These are phyloP conservation scores for Ophraella communa DNA, from an alignment of 2,888 invertebrate genomes.

Conservation along the genomic window DNA sequence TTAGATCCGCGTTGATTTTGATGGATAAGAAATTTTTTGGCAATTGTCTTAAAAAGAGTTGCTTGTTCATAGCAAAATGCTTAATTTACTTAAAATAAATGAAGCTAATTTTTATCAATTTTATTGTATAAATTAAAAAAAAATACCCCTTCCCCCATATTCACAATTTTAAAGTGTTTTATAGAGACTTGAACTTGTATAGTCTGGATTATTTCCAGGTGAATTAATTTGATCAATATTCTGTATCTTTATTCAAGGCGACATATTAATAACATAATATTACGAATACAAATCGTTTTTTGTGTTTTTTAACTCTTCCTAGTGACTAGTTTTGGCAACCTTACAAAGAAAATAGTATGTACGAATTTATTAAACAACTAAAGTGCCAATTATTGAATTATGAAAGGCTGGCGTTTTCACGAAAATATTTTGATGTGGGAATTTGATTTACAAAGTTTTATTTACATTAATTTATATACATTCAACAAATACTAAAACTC, in stretches of 20 bases:
- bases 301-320: not conserved
- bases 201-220: not conserved
- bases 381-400: conserved; percentile 4
- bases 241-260: not conserved
- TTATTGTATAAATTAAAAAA: no score
- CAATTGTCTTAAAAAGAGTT: no score
- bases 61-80: no score
- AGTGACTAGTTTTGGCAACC: not conserved
- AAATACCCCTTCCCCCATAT: no score
- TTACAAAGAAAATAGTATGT: not conserved
- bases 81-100: no score
- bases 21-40: no score
- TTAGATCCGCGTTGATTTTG: no score
- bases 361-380: not conserved
- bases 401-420: not conserved
- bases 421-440: not conserved
- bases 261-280: not conserved
- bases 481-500: not conserved
- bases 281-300: not conserved
- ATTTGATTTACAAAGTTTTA: not conserved
- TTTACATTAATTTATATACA: not conserved
- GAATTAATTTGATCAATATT: not conserved
- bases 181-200: no score
- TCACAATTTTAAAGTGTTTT: no score
- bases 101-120: no score